Evolutionary conservation across 2,888 invertebrate species (phyloP).

Genomic region (Panopea generosa): DNA sequence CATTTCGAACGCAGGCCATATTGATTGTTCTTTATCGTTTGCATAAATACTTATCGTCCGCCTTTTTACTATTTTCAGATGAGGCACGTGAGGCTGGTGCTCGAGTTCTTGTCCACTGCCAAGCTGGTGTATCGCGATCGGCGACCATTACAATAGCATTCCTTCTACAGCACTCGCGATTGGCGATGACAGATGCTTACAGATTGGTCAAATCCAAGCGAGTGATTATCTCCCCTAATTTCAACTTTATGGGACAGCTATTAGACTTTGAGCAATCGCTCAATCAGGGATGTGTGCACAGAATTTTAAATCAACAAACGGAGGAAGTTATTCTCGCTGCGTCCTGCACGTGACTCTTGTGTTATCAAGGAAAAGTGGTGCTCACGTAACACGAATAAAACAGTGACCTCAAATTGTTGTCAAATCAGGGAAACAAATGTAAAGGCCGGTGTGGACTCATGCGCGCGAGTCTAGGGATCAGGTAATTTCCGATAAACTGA

Average conservation of each 20-base stretch:
- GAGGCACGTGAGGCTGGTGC: constrained; percentile 90
- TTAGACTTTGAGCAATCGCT: constrained; percentile 91
- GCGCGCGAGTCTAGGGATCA: no score
- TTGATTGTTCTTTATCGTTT: no score
- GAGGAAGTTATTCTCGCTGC: constrained; percentile 25
- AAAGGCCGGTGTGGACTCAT: no score
- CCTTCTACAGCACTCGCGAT: constrained; percentile 93
- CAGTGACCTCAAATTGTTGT: no score
- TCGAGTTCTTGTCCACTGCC: constrained; percentile 96
- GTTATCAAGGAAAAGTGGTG: background rate
- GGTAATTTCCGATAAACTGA: no score
- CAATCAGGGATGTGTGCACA: constrained; percentile 69
- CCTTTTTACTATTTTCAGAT: constrained; percentile 87
- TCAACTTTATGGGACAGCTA: constrained; percentile 97
- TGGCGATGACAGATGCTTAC: constrained; percentile 95
- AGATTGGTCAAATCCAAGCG: constrained; percentile 93
- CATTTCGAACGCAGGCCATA: no score
- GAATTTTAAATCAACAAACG: constrained; percentile 21
- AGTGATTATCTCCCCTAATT: constrained; percentile 96
- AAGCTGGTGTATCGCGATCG: constrained; percentile 97
- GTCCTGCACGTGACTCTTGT: constrained; percentile 9
- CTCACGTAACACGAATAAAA: background rate
- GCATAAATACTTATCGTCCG: no score
- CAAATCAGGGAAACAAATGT: no score
- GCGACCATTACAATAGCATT: constrained; percentile 98